Evolutionary conservation across 2,113 vertebrate species (phyloP).

Genomic region (Sylvietta virens): DNA sequence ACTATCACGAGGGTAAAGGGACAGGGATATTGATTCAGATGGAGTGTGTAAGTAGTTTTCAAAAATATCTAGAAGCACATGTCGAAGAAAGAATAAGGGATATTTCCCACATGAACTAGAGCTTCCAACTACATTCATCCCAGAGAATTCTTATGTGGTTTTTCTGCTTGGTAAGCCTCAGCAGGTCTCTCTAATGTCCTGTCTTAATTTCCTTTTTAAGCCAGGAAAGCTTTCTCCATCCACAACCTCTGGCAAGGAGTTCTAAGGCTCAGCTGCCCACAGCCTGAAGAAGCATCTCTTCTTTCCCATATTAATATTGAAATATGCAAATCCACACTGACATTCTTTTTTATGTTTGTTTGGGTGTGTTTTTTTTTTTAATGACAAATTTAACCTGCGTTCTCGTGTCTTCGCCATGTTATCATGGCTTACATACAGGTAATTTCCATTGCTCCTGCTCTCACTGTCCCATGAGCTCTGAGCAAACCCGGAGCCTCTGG

Average conservation of each 20-base stretch:
- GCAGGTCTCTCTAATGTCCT: background rate
- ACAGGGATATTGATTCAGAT: background rate
- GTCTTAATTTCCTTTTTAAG: background rate
- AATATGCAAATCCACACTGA: background rate
- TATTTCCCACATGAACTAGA: background rate
- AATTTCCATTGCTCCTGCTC: background rate
- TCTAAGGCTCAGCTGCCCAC: background rate
- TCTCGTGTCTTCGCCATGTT: background rate
- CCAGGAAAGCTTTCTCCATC: background rate
- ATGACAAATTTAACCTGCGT: background rate
- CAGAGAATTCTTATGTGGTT: background rate
- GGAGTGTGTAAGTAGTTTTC: background rate
- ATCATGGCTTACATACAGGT: background rate
- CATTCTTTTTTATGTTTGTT: background rate
- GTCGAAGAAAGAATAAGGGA: background rate
- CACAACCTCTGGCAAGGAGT: background rate
- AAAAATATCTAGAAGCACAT: background rate
- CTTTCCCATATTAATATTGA: background rate
- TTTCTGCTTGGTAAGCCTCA: background rate
- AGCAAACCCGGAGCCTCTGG: background rate
- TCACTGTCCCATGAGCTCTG: background rate
- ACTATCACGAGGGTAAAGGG: background rate
- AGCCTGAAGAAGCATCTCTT: background rate
- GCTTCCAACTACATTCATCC: background rate
- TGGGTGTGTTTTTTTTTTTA: background rate